These are phyloP conservation scores for Epicauta chinensis DNA, from an alignment of 1,140 invertebrate species.

Conservation along the genomic window DNA sequence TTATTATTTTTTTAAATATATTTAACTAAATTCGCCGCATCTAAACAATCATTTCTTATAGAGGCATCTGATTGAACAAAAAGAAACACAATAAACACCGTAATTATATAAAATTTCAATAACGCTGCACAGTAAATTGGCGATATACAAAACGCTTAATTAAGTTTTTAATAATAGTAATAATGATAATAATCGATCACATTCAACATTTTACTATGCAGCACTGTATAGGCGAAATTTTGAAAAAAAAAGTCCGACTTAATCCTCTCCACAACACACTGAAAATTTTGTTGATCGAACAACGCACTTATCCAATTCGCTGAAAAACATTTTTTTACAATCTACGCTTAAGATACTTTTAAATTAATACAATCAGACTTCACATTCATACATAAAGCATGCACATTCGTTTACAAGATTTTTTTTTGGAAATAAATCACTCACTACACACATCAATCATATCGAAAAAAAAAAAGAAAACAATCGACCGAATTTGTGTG, in stretches of 20 bases:
- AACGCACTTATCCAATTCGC: too few species aligned
- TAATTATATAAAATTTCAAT: slow-evolving; percentile 9
- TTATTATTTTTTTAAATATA: too few species aligned
- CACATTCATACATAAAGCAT: slow-evolving; percentile 11
- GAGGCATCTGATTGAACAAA: slow-evolving; percentile 1
- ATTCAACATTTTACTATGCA: slow-evolving; percentile 15
- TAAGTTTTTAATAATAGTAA: too few species aligned
- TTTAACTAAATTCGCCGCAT: too few species aligned
- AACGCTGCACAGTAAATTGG: slow-evolving; percentile 9
- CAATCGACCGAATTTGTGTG: slow-evolving; percentile 11
- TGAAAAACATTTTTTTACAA: slow-evolving; percentile 15
- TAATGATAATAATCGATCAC: slow-evolving; percentile 14
- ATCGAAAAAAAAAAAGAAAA: background rate
- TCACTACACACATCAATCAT: background rate
- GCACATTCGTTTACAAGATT: background rate
- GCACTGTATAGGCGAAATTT: slow-evolving; percentile 4
- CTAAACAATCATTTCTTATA: slow-evolving; percentile 10
- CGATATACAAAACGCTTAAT: background rate
- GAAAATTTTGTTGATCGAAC: too few species aligned
- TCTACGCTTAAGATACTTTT: slow-evolving; percentile 26
- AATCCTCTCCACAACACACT: too few species aligned
- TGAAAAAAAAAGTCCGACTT: too few species aligned
- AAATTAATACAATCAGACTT: slow-evolving; percentile 41
- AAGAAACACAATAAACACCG: slow-evolving; percentile 8
- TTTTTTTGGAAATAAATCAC: background rate